Evolutionary conservation across 2,113 vertebrate genomes (phyloP).

Genomic region (Petroica traversi): DNA sequence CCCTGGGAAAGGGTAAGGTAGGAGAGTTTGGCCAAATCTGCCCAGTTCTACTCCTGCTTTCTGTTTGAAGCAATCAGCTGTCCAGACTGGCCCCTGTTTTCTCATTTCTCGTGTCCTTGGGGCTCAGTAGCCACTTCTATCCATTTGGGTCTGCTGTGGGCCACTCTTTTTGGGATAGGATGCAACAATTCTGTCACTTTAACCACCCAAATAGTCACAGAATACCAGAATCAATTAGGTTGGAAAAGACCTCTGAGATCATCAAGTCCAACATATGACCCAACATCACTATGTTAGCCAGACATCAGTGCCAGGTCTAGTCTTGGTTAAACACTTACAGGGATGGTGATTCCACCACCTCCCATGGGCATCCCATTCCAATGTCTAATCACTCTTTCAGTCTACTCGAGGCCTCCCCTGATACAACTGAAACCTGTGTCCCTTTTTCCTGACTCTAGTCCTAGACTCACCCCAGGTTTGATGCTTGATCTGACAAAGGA

Average conservation of each 20-base stretch:
- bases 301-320: background rate
- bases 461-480: background rate
- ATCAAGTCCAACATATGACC: background rate
- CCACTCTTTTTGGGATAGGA: background rate
- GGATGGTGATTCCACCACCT: background rate
- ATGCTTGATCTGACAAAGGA: background rate
- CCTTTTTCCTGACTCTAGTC: background rate
- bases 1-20: background rate
- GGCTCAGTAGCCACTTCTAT: background rate
- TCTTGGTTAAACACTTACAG: background rate
- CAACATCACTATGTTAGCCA: no score
- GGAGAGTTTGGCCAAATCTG: background rate
- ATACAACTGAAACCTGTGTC: no score
- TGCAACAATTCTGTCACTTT: background rate
- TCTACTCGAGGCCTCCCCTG: no score
- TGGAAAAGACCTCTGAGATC: background rate
- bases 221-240: background rate
- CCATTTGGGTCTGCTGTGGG: no score
- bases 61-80: fast-evolving
- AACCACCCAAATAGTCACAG: background rate
- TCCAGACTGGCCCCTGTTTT: background rate
- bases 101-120: fast-evolving
- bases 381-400: background rate
- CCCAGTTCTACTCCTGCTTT: background rate
- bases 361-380: background rate